Conservation (phyloP, 2,888 invertebrate species). For the Spodoptera exigua region DNA sequence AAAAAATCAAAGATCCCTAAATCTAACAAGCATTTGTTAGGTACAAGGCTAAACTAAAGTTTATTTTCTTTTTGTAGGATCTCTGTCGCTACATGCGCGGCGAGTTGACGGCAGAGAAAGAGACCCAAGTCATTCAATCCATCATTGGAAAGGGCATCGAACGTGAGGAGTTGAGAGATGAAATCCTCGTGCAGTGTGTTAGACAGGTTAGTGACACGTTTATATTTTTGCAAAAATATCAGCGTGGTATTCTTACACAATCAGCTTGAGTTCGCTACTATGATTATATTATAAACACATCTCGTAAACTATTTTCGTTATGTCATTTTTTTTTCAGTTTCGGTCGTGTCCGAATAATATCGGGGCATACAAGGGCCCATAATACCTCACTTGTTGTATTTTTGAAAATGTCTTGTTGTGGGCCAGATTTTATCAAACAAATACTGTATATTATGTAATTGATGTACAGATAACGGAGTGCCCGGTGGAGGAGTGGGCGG, state of each 20-base stretch:
- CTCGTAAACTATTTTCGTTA: no score
- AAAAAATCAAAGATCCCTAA: no score
- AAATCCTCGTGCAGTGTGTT: slow-evolving; percentile 96
- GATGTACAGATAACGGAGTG: slow-evolving; percentile 92
- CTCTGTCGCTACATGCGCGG: slow-evolving; percentile 96
- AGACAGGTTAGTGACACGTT: slow-evolving; percentile 90
- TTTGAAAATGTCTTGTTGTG: no score
- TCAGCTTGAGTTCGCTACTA: no score
- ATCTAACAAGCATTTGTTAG: no score
- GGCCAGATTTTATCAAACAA: no score
- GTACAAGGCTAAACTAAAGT: no score
- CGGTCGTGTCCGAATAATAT: no score
- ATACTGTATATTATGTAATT: not conserved
- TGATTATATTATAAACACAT: not conserved
- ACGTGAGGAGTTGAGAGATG: slow-evolving; percentile 97
- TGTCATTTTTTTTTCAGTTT: no score
- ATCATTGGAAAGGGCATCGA: slow-evolving; percentile 96
- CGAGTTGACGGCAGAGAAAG: slow-evolving; percentile 95
- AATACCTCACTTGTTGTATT: no score
- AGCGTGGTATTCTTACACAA: no score
- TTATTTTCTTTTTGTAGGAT: slow-evolving; percentile 89
- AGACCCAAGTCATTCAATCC: slow-evolving; percentile 94
- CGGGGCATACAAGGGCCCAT: no score
- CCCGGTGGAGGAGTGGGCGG: slow-evolving; percentile 94
- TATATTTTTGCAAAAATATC: not conserved